Percentiles rank a stretch among this genome's conserved stretches.
phyloP scores from a whole-genome alignment of 2,888 invertebrate species.

The Hyposoter dolosus region DNA sequence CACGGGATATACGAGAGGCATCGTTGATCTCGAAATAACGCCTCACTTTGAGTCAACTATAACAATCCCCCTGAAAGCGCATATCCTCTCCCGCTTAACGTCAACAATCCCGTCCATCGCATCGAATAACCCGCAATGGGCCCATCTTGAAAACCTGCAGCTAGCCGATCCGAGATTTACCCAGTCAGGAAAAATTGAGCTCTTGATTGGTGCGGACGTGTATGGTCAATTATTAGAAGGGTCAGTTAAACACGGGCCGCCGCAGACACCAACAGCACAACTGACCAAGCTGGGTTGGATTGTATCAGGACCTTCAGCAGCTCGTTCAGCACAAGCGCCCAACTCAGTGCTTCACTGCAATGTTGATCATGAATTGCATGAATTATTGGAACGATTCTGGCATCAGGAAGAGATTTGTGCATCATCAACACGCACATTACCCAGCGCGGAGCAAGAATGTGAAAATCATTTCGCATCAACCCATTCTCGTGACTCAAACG shows the following conservation, averaged over 20 bases:
- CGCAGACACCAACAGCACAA: background rate
- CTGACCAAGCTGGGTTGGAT: constrained; percentile 16
- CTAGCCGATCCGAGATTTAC: background rate
- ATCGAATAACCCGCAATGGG: background rate
- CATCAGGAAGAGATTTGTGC: constrained; percentile 34
- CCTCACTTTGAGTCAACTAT: background rate
- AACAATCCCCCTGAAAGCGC: background rate
- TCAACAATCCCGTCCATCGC: background rate
- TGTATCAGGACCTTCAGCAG: constrained; percentile 2
- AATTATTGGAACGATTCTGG: constrained; percentile 20
- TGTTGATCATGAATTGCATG: constrained; percentile 5
- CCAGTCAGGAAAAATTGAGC: background rate
- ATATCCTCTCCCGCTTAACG: constrained; percentile 7
- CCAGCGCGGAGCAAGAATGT: constrained; percentile 8
- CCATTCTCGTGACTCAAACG: background rate
- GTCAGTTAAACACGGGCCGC: background rate
- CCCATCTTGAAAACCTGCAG: background rate
- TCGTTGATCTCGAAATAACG: background rate
- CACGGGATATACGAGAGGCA: background rate
- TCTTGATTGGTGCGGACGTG: background rate
- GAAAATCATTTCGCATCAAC: constrained; percentile 17
- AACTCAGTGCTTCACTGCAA: background rate
- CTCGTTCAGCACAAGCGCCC: too few relatives aligned
- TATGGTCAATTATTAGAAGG: constrained; percentile 18
- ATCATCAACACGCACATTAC: too few relatives aligned